These are phyloP conservation scores for Microctonus aethiopoides DNA, from an alignment of 2,888 invertebrate species.

Conservation along the genomic window DNA sequence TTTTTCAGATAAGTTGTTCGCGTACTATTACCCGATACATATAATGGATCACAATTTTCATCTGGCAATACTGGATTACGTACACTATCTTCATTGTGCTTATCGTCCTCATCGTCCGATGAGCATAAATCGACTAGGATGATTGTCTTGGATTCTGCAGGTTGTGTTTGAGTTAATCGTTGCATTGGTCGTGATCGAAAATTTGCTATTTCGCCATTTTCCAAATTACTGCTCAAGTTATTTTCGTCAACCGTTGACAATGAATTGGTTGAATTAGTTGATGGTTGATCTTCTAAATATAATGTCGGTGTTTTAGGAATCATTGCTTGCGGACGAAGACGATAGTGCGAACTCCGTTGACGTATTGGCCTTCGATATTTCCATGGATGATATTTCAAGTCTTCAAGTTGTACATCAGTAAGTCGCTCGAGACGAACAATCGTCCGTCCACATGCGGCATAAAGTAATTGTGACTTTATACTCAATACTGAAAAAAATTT, in stretches of 20 bases:
- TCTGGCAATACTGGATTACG: slow-evolving; percentile 49
- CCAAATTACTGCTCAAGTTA: neutral
- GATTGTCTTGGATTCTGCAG: slow-evolving; percentile 40
- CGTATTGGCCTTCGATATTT: slow-evolving; percentile 47
- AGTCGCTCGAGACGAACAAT: slow-evolving; percentile 68
- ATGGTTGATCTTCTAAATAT: neutral
- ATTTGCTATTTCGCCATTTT: slow-evolving; percentile 1
- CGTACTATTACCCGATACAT: slow-evolving; percentile 4
- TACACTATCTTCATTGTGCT: slow-evolving; percentile 44
- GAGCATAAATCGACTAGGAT: slow-evolving; percentile 75
- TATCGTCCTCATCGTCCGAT: slow-evolving; percentile 72
- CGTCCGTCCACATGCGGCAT: slow-evolving; percentile 69
- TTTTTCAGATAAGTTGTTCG: slow-evolving; percentile 43
- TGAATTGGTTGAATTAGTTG: neutral
- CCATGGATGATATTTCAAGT: slow-evolving; percentile 52
- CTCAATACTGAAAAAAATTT: slow-evolving; percentile 50
- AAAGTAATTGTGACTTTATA: slow-evolving; percentile 67
- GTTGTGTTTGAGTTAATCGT: slow-evolving; percentile 12
- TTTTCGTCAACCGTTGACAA: neutral
- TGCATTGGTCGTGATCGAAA: slow-evolving; percentile 24
- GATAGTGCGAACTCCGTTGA: slow-evolving; percentile 40
- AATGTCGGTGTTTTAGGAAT: neutral
- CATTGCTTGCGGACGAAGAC: slow-evolving; percentile 41
- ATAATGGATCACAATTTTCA: slow-evolving; percentile 55
- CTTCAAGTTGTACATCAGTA: slow-evolving; percentile 67